Evolutionary conservation across 1,140 invertebrate species (phyloP), one percentile per base, ranked within the genome.

Genomic region (Heliconius himera): DNA sequence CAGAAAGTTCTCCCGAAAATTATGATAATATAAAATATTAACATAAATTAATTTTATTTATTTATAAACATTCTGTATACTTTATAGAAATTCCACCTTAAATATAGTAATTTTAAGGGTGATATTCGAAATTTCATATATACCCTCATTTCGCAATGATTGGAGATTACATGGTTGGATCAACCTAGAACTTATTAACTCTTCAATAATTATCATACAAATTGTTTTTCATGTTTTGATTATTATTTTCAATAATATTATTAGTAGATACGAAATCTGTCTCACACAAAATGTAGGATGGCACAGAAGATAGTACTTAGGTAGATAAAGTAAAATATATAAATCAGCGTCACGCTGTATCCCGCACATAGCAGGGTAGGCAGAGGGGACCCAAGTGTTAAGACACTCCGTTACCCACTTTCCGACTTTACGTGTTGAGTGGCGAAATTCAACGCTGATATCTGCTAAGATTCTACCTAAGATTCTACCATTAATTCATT

Each of bases 141-240:
- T 73, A 73, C 29, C 76, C 70, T 73, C 76, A 41, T 26, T 71
- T 22, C 46, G 18, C 36, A 36, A 8, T 74, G 49, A 78, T 78
- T 54, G 46, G 70, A 73, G 70, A 78, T 78, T 78, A 78, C 49
- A 54, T 41, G 70, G 18, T n/a, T 56, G 70, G 71, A 54, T 78
- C 36, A 73, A 60, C 70, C 11, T 20, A 13, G 18, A 73, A 72
- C 41, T 73, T 73, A 60, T 78, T 56, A 51, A 51, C 33, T 9
- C 5, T 56, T 22, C 20, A 73, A 22, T 29, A 78, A 78, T 78
- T 78, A 77, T 77, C 76, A 77, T 77, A 73, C 18, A 78, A 78
- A 78, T 72, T 73, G 70, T 36, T 16, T 71, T 72, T 20, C 20
- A 20, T 56, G 6, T 56, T 56, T 56, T 56, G 54, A 56, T n/a